A percentile compares a stretch with the other conserved stretches of the same genome.
Conservation (phyloP, 2,113 vertebrate genomes). For the Suncus etruscus region DNA sequence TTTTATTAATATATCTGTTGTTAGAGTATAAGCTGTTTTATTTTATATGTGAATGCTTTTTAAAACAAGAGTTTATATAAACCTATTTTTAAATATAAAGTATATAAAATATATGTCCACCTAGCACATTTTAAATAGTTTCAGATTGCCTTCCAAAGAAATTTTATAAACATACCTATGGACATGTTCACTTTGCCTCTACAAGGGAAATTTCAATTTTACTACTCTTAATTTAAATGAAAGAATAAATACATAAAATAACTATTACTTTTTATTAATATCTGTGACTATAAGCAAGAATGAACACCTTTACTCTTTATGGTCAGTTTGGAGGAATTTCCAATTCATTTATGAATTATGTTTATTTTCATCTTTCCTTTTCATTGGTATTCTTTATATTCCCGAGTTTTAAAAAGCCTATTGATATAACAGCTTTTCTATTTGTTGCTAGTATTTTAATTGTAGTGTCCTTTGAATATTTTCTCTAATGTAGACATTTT, state of each 20-base stretch:
- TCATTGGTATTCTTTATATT: background rate
- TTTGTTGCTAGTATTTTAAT: background rate
- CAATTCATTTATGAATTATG: constrained; percentile 6
- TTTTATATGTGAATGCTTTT: background rate
- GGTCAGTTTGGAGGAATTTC: background rate
- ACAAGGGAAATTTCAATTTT: background rate
- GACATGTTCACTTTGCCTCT: background rate
- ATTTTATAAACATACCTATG: background rate
- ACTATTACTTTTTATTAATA: constrained; percentile 17
- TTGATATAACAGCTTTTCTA: background rate
- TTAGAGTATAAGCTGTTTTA: background rate
- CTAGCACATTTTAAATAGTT: background rate
- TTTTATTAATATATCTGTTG: background rate
- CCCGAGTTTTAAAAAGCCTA: background rate
- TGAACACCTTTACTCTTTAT: background rate
- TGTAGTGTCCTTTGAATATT: background rate
- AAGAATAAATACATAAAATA: background rate
- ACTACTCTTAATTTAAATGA: background rate
- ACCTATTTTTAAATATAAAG: no score
- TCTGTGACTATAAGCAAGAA: background rate
- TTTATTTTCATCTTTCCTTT: background rate
- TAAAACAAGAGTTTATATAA: no score
- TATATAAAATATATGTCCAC: no score
- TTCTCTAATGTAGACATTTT: background rate
- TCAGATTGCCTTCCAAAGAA: background rate